Evolutionary conservation across 2,888 invertebrate species (phyloP).

Genomic region (Acronicta psi): DNA sequence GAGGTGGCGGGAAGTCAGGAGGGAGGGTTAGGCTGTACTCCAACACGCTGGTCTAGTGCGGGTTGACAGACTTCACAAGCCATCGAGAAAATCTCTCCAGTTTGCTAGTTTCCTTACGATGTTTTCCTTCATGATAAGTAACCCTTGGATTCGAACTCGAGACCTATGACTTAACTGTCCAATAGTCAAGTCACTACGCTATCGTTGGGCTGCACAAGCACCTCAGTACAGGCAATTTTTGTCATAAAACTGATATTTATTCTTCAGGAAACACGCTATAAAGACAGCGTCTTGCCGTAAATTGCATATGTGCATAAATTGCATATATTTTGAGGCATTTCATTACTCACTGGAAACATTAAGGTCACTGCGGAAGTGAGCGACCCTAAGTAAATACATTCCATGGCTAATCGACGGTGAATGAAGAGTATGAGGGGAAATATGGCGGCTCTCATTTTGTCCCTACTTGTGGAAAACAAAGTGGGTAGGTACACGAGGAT

Average conservation of each 20-base stretch:
- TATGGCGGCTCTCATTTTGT: constrained; percentile 68
- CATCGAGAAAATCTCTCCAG: too few relatives aligned
- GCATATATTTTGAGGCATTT: constrained; percentile 60
- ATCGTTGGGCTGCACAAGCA: too few relatives aligned
- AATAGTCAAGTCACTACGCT: too few relatives aligned
- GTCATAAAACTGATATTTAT: constrained; percentile 20
- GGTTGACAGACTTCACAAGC: too few relatives aligned
- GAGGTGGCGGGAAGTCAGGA: too few relatives aligned
- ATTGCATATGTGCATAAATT: constrained; percentile 57
- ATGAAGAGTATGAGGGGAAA: constrained; percentile 67
- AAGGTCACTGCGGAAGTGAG: constrained; percentile 68
- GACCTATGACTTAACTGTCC: too few relatives aligned
- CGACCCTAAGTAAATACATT: constrained; percentile 85
- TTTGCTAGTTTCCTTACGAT: too few relatives aligned
- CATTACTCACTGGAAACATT: constrained; percentile 81
- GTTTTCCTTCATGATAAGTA: too few relatives aligned
- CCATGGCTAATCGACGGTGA: constrained; percentile 84
- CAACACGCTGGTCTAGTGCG: too few relatives aligned
- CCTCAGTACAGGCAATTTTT: constrained; percentile 1
- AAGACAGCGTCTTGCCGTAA: constrained; percentile 35
- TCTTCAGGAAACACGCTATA: constrained; percentile 26
- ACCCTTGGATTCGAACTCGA: too few relatives aligned
- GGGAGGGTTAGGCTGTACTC: too few relatives aligned
- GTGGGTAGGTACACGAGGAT: constrained; percentile 54
- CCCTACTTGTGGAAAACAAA: constrained; percentile 63